Evolutionary conservation across 2,888 invertebrate genomes (phyloP).

Genomic region (Dicranocentrus wangi): DNA sequence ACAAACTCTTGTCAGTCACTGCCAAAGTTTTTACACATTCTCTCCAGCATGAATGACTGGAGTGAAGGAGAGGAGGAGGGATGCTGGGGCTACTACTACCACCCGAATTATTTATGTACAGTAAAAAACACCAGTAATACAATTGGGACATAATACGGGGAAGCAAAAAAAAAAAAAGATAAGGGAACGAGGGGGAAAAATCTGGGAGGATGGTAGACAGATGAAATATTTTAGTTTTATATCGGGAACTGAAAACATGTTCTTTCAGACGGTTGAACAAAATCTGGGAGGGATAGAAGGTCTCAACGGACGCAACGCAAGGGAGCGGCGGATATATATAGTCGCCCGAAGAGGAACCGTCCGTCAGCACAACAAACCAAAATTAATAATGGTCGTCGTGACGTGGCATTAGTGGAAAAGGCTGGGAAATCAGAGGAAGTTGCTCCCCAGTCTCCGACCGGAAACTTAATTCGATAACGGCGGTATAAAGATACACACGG

Average conservation of each 20-base stretch:
- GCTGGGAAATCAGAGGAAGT: background rate
- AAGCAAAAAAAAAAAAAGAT: background rate
- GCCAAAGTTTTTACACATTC: constrained; percentile 49
- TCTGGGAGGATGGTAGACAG: too few species aligned
- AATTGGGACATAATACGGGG: background rate
- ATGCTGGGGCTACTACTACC: background rate
- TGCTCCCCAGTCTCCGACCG: background rate
- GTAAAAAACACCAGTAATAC: background rate
- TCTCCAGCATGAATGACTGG: constrained; percentile 35
- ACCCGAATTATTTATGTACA: constrained; percentile 9
- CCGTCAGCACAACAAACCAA: constrained; percentile 5
- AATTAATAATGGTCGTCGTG: background rate
- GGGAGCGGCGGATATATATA: too few species aligned
- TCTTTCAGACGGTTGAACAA: too few species aligned
- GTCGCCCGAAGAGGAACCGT: too few species aligned
- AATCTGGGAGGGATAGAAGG: too few species aligned
- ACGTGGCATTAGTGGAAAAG: background rate
- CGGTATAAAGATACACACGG: too few species aligned
- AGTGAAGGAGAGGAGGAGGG: constrained; percentile 14
- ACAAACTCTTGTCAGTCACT: constrained; percentile 53
- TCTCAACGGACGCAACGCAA: too few species aligned
- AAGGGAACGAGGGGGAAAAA: too few species aligned
- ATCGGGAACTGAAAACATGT: too few species aligned
- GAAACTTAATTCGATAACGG: too few species aligned
- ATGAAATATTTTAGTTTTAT: too few species aligned